A percentile compares a stretch with the other conserved stretches of the same genome.
Conservation (phyloP, 2,888 invertebrate species). For the Xestoiulus laeticollis region DNA sequence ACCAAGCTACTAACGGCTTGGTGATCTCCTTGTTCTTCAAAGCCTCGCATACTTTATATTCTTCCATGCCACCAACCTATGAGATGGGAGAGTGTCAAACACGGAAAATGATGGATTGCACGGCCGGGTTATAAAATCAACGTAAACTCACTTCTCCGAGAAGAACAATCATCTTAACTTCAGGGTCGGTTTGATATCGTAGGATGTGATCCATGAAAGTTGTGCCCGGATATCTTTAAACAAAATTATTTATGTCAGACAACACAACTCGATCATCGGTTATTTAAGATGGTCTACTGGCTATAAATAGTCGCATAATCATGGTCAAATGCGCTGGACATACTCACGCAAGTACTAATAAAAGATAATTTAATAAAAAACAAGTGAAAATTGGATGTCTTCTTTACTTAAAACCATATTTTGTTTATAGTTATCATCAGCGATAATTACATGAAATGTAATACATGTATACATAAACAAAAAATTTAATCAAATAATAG, state of each 20-base stretch:
- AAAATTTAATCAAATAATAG: too few relatives aligned
- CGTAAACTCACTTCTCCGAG: constrained; percentile 82
- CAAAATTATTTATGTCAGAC: constrained; percentile 30
- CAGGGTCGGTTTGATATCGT: constrained; percentile 75
- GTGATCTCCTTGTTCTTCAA: constrained; percentile 81
- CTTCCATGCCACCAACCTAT: constrained; percentile 92
- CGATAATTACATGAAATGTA: too few relatives aligned
- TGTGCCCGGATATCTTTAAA: constrained; percentile 88
- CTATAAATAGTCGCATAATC: too few relatives aligned
- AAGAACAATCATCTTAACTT: constrained; percentile 92
- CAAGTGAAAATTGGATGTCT: too few relatives aligned
- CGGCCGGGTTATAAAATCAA: background rate
- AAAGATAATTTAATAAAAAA: too few relatives aligned
- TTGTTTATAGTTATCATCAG: too few relatives aligned
- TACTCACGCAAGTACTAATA: too few relatives aligned
- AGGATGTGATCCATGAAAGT: constrained; percentile 97
- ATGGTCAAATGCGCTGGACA: too few relatives aligned
- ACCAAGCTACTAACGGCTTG: constrained; percentile 98
- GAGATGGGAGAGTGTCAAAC: constrained; percentile 30
- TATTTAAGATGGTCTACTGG: too few relatives aligned
- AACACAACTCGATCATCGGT: too few relatives aligned
- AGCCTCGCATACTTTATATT: constrained; percentile 94
- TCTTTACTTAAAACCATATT: too few relatives aligned
- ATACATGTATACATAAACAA: too few relatives aligned
- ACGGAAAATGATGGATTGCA: background rate